phyloP scores from a whole-genome alignment of 1,140 invertebrate species.

The Eueides isabella region DNA sequence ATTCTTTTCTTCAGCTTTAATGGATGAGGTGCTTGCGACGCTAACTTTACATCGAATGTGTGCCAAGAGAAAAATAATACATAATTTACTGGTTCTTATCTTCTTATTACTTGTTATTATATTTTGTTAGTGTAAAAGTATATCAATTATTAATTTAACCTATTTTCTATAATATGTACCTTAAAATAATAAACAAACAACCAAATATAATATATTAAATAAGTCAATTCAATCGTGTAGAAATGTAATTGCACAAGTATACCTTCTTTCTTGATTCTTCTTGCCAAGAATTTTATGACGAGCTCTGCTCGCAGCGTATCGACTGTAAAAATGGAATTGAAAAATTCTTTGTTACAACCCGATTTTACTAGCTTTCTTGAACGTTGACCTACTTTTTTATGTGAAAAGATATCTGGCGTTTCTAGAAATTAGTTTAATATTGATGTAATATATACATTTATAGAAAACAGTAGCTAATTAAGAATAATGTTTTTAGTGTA shows the following conservation, averaged over 20 bases:
- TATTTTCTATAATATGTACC: too few species aligned
- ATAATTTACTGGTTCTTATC: too few species aligned
- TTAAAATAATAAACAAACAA: neutral
- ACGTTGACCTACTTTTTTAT: constrained; percentile 25
- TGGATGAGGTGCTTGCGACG: too few species aligned
- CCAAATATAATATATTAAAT: neutral
- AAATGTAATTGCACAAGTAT: constrained; percentile 21
- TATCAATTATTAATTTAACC: too few species aligned
- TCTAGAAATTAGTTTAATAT: neutral
- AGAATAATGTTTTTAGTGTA: neutral
- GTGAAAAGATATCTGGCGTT: neutral
- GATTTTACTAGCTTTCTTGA: constrained; percentile 25
- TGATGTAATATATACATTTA: neutral
- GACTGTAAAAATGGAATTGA: constrained; percentile 31
- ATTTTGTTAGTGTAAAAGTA: too few species aligned
- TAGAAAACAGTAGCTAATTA: neutral
- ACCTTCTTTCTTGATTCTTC: constrained; percentile 17
- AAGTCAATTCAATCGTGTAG: constrained; percentile 5
- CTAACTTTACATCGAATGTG: too few species aligned
- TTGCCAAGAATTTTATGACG: constrained; percentile 26
- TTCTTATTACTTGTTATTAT: too few species aligned
- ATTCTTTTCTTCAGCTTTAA: too few species aligned
- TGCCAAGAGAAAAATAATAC: too few species aligned
- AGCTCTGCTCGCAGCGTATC: constrained; percentile 24
- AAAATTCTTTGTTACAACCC: constrained; percentile 21